Conservation (phyloP, 2,888 invertebrate species). For the Aricia artaxerxes region DNA sequence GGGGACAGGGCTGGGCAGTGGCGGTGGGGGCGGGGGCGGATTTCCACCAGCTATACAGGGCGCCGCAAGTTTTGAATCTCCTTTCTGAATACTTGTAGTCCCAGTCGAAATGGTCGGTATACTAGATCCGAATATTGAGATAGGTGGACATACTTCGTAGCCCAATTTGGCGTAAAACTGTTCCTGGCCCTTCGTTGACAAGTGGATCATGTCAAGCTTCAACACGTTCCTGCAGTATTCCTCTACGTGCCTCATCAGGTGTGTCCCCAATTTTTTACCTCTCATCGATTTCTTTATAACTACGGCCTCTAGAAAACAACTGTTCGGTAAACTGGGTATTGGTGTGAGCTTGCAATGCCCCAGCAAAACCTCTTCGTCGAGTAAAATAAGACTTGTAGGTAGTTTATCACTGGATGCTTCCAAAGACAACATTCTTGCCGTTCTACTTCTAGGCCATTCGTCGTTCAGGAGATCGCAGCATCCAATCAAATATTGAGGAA, state of each 20-base stretch:
- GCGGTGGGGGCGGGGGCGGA: slow-evolving; percentile 59
- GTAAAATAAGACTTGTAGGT: slow-evolving; percentile 86
- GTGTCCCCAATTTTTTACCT: slow-evolving; percentile 88
- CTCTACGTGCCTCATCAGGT: slow-evolving; percentile 87
- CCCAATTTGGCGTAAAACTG: slow-evolving; percentile 88
- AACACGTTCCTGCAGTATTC: slow-evolving; percentile 84
- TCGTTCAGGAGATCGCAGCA: slow-evolving; percentile 89
- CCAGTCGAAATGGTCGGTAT: slow-evolving; percentile 45
- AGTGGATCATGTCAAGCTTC: slow-evolving; percentile 83
- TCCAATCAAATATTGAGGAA: slow-evolving; percentile 85
- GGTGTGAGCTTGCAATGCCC: slow-evolving; percentile 90
- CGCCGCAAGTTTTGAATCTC: slow-evolving; percentile 48
- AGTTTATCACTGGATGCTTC: slow-evolving; percentile 86
- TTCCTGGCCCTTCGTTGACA: slow-evolving; percentile 88
- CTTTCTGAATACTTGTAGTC: slow-evolving; percentile 44
- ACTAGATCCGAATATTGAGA: slow-evolving; percentile 83
- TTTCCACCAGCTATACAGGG: slow-evolving; percentile 30
- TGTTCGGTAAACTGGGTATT: slow-evolving; percentile 84
- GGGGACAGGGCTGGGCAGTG: slow-evolving; percentile 56
- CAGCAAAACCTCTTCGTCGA: slow-evolving; percentile 79
- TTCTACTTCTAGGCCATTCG: slow-evolving; percentile 93
- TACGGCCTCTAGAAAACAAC: slow-evolving; percentile 91
- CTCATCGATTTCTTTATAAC: slow-evolving; percentile 86
- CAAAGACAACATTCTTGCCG: slow-evolving; percentile 87
- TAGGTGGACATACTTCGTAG: slow-evolving; percentile 84